A percentile compares a stretch with the other conserved stretches of the same genome.
These are phyloP conservation scores for Encarsia formosa DNA, from an alignment of 2,888 invertebrate genomes.

Conservation along the genomic window DNA sequence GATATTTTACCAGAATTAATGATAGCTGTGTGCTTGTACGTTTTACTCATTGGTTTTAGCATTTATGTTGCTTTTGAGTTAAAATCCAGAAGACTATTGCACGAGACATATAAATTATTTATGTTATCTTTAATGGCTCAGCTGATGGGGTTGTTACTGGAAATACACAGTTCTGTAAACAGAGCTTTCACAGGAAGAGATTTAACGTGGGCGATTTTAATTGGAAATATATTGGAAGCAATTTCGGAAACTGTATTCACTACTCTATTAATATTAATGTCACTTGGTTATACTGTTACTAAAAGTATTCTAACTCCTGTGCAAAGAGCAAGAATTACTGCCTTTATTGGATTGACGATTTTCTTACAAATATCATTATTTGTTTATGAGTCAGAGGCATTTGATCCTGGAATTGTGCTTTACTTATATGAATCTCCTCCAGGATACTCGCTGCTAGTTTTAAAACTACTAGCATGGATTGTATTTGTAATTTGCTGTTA, in stretches of 20 bases:
- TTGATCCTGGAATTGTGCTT: slow-evolving; percentile 86
- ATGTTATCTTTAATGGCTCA: slow-evolving; percentile 69
- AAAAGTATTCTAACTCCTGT: slow-evolving; percentile 71
- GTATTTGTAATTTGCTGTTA: slow-evolving; percentile 63
- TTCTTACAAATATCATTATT: slow-evolving; percentile 73
- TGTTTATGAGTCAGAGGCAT: slow-evolving; percentile 77
- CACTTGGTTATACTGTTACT: slow-evolving; percentile 88
- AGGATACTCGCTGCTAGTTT: slow-evolving; percentile 74
- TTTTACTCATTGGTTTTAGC: slow-evolving; percentile 67
- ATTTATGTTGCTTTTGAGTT: slow-evolving; percentile 73
- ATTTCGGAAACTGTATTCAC: slow-evolving; percentile 73
- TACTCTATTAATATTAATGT: slow-evolving; percentile 73
- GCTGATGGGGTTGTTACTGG: slow-evolving; percentile 65
- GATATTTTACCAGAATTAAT: slow-evolving; percentile 82
- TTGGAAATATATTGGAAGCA: slow-evolving; percentile 71
- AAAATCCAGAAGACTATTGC: slow-evolving; percentile 74
- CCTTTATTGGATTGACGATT: slow-evolving; percentile 75
- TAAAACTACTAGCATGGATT: slow-evolving; percentile 76
- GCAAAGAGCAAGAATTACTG: slow-evolving; percentile 71
- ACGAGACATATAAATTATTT: slow-evolving; percentile 85
- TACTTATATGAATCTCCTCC: slow-evolving; percentile 89
- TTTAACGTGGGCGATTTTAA: slow-evolving; percentile 47
- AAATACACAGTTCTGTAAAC: slow-evolving; percentile 68
- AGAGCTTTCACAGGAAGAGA: slow-evolving; percentile 74
- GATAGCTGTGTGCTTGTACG: slow-evolving; percentile 69